Base-by-base conservation (phyloP, 2,113 vertebrate genomes). In the Paracanthobrama guichenoti region DNA sequence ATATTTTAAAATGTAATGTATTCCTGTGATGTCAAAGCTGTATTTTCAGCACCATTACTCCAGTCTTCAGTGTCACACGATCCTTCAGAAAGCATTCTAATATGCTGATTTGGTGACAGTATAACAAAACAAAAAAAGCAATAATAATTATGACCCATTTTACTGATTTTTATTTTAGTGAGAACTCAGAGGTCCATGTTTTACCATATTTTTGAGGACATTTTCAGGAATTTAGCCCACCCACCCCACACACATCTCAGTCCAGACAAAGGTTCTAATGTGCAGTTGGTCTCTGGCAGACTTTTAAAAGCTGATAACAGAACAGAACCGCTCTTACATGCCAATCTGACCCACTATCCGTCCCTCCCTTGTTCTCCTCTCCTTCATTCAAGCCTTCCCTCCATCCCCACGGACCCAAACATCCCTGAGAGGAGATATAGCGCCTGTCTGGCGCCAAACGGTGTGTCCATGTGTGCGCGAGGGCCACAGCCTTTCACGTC, bases 401-500 rank as follows among this genome's bases (percentile, higher is more conserved):
- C 75, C 84, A 24, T 78, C 87, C 79, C 84, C 31, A 39, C 4
- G 89, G 92, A 92, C 93, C 95, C 95, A 93, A 96, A 97, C 94
- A 95, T 89, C 95, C 90, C 88, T 93, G 94, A 93, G 95, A 94
- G 96, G 95, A 95, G 95, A 95, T 96, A 94, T 94, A 96, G 95
- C 96, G 97, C 95, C 97, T 97, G 94, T 92, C 95, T 94, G 97
- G 97, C 97, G 97, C 97, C 97, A 96, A 96, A 94, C 96, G 95
- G 93, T 96, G 97, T 95, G 96, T 91, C 94, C 53, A 93, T 95
- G 95, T 28, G 44, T 75, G 26, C 3, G 14, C 93, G 95, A 94
- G 97, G 95, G 95, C 95, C 94, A 95, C 95, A 96, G 95, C 93
- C 77, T 53, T 71, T 79, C 76, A 85, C 83, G 44, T 71, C 48